Conservation (phyloP, 1,140 invertebrate species). For the Tetramorium parvispinum region DNA sequence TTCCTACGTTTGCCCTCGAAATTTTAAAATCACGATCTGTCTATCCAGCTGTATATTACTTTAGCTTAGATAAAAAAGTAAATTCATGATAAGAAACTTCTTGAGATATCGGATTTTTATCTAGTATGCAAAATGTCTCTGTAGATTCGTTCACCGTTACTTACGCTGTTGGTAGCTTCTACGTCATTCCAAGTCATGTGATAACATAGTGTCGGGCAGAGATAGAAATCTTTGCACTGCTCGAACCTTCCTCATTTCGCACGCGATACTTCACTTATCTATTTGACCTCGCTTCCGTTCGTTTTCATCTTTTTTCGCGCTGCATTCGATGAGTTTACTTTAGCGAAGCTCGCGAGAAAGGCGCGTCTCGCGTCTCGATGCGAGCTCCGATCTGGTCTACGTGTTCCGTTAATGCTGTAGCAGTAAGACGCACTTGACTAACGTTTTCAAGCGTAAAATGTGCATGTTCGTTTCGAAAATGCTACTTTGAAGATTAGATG, state of each 20-base stretch:
- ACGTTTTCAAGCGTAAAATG: conserved; percentile 20
- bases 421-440: background rate
- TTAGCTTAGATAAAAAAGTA: background rate
- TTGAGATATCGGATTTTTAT: background rate
- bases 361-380: background rate
- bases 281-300: background rate
- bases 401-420: background rate
- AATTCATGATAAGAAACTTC: background rate
- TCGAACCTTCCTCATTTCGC: background rate
- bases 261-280: conserved; percentile 22
- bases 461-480: conserved; percentile 13
- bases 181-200: conserved; percentile 7
- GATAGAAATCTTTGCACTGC: conserved; percentile 6
- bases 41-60: background rate
- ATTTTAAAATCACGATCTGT: background rate
- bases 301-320: background rate
- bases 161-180: background rate
- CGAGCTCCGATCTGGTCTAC: conserved; percentile 11
- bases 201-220: background rate
- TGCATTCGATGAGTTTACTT: background rate
- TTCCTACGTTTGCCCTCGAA: background rate
- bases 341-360: background rate
- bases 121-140: background rate
- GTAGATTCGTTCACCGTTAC: background rate
- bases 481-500: background rate